Conservation (phyloP, 1,140 invertebrate genomes). For the Drosophila baimaii region DNA sequence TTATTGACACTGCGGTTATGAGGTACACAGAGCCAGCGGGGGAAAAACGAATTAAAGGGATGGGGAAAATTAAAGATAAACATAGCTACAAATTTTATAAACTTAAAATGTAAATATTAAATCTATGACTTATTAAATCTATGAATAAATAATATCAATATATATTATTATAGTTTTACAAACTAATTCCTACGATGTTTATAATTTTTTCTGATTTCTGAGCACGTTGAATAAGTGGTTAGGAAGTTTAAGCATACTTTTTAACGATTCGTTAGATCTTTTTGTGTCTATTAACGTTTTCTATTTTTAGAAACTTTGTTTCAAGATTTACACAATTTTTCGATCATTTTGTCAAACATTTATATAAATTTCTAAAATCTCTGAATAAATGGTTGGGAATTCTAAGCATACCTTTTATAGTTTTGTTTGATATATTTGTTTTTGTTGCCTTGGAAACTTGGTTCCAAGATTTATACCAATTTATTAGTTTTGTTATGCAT, state of each 20-base stretch:
- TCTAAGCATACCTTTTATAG: not conserved
- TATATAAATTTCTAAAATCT: not conserved
- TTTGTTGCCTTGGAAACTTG: too few species aligned
- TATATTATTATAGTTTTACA: too few species aligned
- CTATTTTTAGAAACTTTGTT: too few species aligned
- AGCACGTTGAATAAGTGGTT: not conserved
- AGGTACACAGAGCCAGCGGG: conserved; percentile 24
- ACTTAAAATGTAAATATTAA: not conserved
- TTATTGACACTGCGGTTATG: conserved; percentile 77
- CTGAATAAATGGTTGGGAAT: not conserved
- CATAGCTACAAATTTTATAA: not conserved
- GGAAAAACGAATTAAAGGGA: not conserved
- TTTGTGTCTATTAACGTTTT: too few species aligned
- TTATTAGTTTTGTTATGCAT: not conserved
- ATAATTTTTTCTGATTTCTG: not conserved
- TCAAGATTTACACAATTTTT: too few species aligned
- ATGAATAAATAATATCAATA: too few species aligned
- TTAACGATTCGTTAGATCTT: too few species aligned
- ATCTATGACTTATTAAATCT: too few species aligned
- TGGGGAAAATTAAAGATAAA: not conserved
- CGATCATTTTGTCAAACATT: too few species aligned
- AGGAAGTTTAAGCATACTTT: not conserved
- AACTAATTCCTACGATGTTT: too few species aligned
- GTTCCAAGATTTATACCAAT: too few species aligned
- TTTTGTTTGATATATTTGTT: not conserved